Percentiles rank a stretch among this genome's conserved stretches.
phyloP scores from a whole-genome alignment of 2,888 invertebrate species.

The Catocala sponsa region DNA sequence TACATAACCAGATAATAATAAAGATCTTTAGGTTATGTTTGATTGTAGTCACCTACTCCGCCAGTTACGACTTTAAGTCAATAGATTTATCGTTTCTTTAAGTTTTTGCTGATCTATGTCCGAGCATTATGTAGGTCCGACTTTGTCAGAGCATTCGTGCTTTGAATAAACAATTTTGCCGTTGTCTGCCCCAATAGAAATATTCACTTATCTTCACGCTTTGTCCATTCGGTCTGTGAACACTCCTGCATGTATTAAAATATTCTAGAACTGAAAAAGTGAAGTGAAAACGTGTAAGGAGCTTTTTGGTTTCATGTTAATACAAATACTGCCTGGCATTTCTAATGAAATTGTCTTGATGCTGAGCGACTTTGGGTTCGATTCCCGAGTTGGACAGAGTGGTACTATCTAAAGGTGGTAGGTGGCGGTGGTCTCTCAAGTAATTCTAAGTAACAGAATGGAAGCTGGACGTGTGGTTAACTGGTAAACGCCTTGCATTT shows the following conservation, averaged over 20 bases:
- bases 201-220: constrained; percentile 59
- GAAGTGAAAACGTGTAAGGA: not conserved
- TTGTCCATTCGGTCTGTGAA: constrained; percentile 13
- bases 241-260: constrained; percentile 29
- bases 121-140: constrained; percentile 54
- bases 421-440: too few species aligned
- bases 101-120: constrained; percentile 40
- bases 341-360: too few species aligned
- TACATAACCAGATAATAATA: too few species aligned
- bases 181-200: constrained; percentile 55
- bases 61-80: too few species aligned
- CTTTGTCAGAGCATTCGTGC: constrained; percentile 63
- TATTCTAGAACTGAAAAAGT: not conserved
- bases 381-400: too few species aligned
- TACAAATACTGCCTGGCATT: not conserved
- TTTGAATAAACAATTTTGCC: constrained; percentile 64
- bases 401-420: too few species aligned
- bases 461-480: too few species aligned
- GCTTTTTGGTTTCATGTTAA: not conserved
- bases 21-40: too few species aligned
- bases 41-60: too few species aligned
- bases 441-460: too few species aligned
- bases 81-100: not conserved
- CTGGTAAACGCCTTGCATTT: too few species aligned
- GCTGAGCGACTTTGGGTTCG: too few species aligned